Evolutionary conservation across 2,797 vertebrate genomes (phyloP), one percentile per base, ranked within the genome.

Genomic region (Allobates femoralis): DNA sequence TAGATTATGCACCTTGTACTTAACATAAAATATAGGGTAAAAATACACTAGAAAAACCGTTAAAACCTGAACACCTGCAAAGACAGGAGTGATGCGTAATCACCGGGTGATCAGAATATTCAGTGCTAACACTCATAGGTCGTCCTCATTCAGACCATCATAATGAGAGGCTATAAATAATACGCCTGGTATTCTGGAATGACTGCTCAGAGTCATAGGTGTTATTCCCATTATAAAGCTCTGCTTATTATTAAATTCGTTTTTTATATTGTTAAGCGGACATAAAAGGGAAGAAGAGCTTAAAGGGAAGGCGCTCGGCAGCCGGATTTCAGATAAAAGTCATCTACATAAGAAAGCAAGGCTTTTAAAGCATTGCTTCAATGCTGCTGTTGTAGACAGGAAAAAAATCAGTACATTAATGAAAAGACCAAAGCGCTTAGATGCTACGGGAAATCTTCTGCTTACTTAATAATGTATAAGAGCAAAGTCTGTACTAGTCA

Each of bases 1-100:
- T 86, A 92, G 90, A 93, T 90, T 91, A 91, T 91, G 90, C 88
- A 89, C 90, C 87, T 79, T 92, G 90, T 88, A 89, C 89, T 90
- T 77, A 75, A 30, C 19, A 64, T 30, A 41, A 62, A 76, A 86
- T 86, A 81, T 28, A 80, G 51, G 55, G 77, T 60, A 85, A 85
- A 67, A 34, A 80, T 60, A 69, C 23, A 80, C 37, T n/a, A 12
- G 69, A 73, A 34, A 77, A 71, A 71, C 34, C 28, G 5, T 41
- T 66, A 56, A 28, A 34, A 30, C 62, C 46, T 41, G 14, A 80
- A 71, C 69, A 83, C 67, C 81, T 83, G 81, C 81, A 83, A 74
- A 58, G 67, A 41, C n/a, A 26, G 60, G 53, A 1, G 14, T 26
- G 23, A 34, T 55, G 32, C 30, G 14, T 58, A 78, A 58, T 73